Evolutionary conservation across 2,113 vertebrate species (phyloP).

Genomic region (Pardalotus punctatus): DNA sequence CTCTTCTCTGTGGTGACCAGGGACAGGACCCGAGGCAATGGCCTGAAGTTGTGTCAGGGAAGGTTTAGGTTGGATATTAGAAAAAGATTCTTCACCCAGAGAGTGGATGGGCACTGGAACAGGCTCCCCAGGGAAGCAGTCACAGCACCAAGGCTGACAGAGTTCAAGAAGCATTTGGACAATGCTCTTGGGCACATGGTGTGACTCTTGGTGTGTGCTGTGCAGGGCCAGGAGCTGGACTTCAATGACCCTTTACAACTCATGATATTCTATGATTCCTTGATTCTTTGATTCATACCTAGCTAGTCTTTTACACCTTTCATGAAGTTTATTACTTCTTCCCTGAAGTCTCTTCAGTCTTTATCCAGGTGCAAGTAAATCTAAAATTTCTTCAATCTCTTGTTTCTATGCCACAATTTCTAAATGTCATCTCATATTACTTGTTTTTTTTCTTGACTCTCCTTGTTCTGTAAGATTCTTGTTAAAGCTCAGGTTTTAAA

Average conservation of each 20-base stretch:
- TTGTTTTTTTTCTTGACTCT: not conserved
- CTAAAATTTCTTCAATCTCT: not conserved
- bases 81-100: not conserved
- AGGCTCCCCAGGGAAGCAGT: not conserved
- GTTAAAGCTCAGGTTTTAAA: not conserved
- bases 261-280: too few relatives aligned
- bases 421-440: not conserved
- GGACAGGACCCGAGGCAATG: not conserved
- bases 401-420: not conserved
- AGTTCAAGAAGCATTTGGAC: fast-evolving
- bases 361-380: not conserved
- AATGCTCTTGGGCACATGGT: not conserved
- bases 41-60: not conserved
- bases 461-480: not conserved
- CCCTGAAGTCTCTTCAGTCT: not conserved
- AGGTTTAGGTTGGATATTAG: not conserved
- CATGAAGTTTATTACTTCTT: not conserved
- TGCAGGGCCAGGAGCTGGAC: not conserved
- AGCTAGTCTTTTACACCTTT: not conserved
- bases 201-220: too few relatives aligned
- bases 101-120: not conserved
- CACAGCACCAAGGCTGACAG: not conserved
- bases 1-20: not conserved
- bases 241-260: not conserved
- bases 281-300: not conserved